Evolutionary conservation across 2,113 vertebrate species (phyloP).

Genomic region (Vidua macroura): DNA sequence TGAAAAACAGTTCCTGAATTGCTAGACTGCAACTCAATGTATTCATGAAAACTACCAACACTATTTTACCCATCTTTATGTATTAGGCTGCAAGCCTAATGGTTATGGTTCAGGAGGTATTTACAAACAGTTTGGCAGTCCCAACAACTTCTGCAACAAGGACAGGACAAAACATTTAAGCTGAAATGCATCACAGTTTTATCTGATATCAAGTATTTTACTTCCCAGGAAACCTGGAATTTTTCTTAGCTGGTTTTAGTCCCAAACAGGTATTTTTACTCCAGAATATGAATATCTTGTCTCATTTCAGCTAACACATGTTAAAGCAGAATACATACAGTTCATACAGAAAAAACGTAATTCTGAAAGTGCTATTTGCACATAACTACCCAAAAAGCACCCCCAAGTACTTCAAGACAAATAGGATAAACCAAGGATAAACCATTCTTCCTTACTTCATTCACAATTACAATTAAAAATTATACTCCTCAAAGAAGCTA

Average conservation of each 20-base stretch:
- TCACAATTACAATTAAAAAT: neutral
- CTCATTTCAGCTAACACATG: neutral
- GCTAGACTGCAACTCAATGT: neutral
- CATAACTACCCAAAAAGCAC: neutral
- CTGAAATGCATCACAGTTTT: neutral
- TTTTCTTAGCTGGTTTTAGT: neutral
- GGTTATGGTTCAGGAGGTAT: neutral
- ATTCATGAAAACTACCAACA: neutral
- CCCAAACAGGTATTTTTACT: neutral
- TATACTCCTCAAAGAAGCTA: neutral
- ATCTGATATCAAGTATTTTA: neutral
- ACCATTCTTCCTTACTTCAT: neutral
- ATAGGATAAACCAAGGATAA: neutral
- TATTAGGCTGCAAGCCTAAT: neutral
- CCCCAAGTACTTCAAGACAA: neutral
- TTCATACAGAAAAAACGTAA: neutral
- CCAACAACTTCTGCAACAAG: neutral
- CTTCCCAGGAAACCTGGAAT: neutral
- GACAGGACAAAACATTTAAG: neutral
- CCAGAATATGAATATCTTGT: fast-evolving
- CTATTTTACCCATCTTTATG: neutral
- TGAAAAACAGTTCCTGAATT: neutral
- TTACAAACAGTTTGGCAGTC: neutral
- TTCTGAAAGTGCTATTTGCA: neutral
- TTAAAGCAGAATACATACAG: neutral